phyloP scores from a whole-genome alignment of 2,113 vertebrate genomes.

The Pardalotus punctatus region DNA sequence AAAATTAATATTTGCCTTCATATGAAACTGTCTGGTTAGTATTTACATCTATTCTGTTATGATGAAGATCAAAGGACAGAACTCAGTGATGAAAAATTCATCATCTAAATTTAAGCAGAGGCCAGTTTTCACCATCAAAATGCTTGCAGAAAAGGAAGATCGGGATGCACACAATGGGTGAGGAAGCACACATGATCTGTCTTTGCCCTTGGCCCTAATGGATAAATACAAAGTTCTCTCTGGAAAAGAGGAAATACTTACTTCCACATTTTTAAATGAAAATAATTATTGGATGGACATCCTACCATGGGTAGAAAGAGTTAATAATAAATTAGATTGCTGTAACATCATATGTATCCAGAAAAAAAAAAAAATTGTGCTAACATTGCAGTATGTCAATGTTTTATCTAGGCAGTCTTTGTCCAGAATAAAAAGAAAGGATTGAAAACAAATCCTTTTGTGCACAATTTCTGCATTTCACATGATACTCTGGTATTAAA shows the following conservation, averaged over 20 bases:
- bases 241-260: neutral
- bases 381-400: neutral
- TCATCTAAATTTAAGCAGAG: neutral
- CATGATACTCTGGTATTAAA: neutral
- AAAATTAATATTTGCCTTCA: neutral
- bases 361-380: neutral
- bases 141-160: neutral
- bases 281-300: neutral
- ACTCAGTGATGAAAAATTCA: neutral
- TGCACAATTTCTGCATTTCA: neutral
- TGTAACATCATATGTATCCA: neutral
- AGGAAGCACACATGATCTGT: fast-evolving
- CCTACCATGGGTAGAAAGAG: neutral
- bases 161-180: neutral
- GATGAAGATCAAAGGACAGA: neutral
- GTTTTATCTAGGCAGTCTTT: neutral
- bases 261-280: neutral
- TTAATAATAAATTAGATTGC: neutral
- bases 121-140: neutral
- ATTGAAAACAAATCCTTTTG: neutral
- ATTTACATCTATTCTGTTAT: neutral
- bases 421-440: neutral
- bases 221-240: neutral
- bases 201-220: neutral
- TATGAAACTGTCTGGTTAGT: neutral